Conservation (phyloP, 2,888 invertebrate genomes). For the Luperina nickerlii region DNA sequence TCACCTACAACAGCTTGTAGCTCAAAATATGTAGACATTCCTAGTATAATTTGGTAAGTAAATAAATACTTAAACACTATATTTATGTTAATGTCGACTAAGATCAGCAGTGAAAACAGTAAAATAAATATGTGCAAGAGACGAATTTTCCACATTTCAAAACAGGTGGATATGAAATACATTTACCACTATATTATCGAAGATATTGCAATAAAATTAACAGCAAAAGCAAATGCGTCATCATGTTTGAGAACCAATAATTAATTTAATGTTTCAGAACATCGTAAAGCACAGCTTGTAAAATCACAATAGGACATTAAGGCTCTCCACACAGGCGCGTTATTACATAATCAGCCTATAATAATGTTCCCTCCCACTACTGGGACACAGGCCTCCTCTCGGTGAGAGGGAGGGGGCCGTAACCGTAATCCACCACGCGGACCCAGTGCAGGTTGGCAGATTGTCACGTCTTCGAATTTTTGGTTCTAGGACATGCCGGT, state of each 20-base stretch:
- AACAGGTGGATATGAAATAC: background rate
- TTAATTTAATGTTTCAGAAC: conserved; percentile 48
- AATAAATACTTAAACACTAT: background rate
- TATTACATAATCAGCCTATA: too few relatives aligned
- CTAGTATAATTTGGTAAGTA: background rate
- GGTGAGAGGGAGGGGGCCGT: too few relatives aligned
- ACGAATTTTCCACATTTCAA: background rate
- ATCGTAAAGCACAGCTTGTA: conserved; percentile 42
- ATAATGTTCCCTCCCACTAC: too few relatives aligned
- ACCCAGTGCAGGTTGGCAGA: too few relatives aligned
- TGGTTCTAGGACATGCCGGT: too few relatives aligned
- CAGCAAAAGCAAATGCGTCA: conserved; percentile 24
- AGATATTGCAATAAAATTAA: conserved; percentile 43
- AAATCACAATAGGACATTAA: conserved; percentile 32
- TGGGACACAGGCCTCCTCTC: too few relatives aligned
- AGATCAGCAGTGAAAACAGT: background rate
- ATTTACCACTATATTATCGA: background rate
- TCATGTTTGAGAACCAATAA: conserved; percentile 22
- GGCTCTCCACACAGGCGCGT: background rate
- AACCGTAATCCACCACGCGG: too few relatives aligned
- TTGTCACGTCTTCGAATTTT: too few relatives aligned
- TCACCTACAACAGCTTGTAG: too few relatives aligned
- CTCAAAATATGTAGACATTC: background rate
- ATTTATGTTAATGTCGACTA: background rate
- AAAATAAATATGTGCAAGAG: conserved; percentile 1